Percentiles rank a stretch among this genome's conserved stretches.
Evolutionary conservation across 1,140 invertebrate species (phyloP).

Genomic region (Scaptomyza montana): DNA sequence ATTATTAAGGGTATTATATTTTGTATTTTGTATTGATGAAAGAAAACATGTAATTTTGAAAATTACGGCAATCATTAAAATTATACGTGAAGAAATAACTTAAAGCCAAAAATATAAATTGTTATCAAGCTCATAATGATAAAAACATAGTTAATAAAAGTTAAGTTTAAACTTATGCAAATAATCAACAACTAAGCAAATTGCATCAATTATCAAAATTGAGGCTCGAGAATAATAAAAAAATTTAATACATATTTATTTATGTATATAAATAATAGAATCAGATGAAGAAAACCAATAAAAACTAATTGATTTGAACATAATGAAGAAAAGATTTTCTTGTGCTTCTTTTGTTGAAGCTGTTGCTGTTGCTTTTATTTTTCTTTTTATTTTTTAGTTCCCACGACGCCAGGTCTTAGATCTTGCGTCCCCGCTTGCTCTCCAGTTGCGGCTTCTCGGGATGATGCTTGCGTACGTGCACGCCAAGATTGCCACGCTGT

Average conservation of each 20-base stretch:
- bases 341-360: conserved; percentile 28
- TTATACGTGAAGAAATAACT: conserved; percentile 60
- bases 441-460: conserved; percentile 82
- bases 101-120: conserved; percentile 54
- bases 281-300: conserved; percentile 9
- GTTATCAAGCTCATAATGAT: conserved; percentile 14
- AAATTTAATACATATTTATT: conserved; percentile 31
- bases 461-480: conserved; percentile 92
- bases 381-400: conserved; percentile 30
- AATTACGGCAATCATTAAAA: conserved; percentile 60
- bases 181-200: conserved; percentile 77
- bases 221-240: conserved; percentile 33
- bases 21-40: conserved; percentile 37
- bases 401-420: conserved; percentile 58
- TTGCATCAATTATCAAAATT: conserved; percentile 40
- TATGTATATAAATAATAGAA: conserved; percentile 25
- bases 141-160: conserved; percentile 16
- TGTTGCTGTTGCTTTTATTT: no score
- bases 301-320: conserved; percentile 35
- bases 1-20: conserved; percentile 49
- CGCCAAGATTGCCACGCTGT: conserved; percentile 91
- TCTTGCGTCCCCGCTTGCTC: conserved; percentile 78
- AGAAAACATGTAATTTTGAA: conserved; percentile 58
- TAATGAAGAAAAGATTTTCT: conserved; percentile 28
- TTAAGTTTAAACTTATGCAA: conserved; percentile 66